Conservation (phyloP, 2,888 invertebrate species). For the Dioctria linearis region DNA sequence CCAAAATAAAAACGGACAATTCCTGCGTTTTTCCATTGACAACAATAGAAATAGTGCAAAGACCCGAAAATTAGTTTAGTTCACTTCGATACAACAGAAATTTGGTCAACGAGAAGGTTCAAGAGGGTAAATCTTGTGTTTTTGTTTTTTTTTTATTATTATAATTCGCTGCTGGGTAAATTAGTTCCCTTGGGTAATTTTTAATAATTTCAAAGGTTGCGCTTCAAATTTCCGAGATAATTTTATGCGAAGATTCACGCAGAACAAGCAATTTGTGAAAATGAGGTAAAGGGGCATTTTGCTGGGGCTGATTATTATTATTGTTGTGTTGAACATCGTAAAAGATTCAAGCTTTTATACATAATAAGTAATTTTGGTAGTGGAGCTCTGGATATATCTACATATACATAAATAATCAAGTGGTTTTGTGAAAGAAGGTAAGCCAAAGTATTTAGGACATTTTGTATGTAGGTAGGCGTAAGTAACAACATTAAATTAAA, state of each 20-base stretch:
- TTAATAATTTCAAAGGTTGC: conserved; percentile 1
- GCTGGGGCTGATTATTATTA: too few species aligned
- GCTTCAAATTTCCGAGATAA: neutral
- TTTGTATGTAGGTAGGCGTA: too few species aligned
- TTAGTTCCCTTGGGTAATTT: neutral
- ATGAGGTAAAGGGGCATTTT: too few species aligned
- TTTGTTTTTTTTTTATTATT: neutral
- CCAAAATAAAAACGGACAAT: neutral
- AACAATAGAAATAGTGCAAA: conserved; percentile 8
- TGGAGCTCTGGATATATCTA: too few species aligned
- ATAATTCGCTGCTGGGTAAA: neutral
- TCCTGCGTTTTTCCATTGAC: neutral
- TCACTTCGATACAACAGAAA: neutral
- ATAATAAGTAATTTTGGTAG: too few species aligned
- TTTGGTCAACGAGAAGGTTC: neutral
- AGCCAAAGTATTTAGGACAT: too few species aligned
- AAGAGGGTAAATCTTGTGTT: neutral
- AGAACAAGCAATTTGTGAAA: neutral
- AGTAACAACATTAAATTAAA: too few species aligned
- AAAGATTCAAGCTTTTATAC: too few species aligned
- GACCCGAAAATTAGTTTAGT: neutral
- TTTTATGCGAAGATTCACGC: neutral
- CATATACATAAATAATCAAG: too few species aligned
- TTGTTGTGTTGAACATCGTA: too few species aligned
- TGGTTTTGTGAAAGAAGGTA: too few species aligned